phyloP scores from a whole-genome alignment of 2,888 invertebrate genomes.

The Agriopis leucophaearia region DNA sequence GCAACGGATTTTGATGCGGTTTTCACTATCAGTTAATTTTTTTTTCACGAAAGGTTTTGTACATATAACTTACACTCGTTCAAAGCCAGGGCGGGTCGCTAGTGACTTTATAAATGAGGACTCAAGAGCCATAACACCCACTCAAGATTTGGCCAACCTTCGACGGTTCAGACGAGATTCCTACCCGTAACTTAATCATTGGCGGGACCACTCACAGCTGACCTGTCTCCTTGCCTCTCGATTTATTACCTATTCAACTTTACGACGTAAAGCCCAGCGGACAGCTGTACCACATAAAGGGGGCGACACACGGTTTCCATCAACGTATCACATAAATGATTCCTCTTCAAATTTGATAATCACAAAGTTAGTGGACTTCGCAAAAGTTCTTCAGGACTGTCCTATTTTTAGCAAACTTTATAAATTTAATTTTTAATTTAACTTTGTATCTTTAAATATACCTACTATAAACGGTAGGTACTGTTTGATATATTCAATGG shows the following conservation, averaged over 20 bases:
- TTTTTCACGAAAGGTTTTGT: too few relatives aligned
- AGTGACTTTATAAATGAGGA: constrained; percentile 24
- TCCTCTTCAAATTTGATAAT: constrained; percentile 4
- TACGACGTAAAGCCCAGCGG: constrained; percentile 55
- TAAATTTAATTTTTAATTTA: neutral
- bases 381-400: neutral
- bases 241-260: constrained; percentile 66
- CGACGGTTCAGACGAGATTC: constrained; percentile 19
- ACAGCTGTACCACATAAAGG: constrained; percentile 30
- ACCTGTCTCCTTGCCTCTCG: constrained; percentile 46
- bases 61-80: too few relatives aligned
- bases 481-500: neutral
- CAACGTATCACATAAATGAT: constrained; percentile 7
- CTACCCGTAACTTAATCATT: constrained; percentile 31
- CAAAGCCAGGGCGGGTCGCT: too few relatives aligned
- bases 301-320: neutral
- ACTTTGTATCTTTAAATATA: neutral
- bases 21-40: too few relatives aligned
- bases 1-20: too few relatives aligned
- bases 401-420: neutral
- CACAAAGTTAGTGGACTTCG: neutral
- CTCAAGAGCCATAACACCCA: constrained; percentile 24
- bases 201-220: constrained; percentile 28
- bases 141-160: constrained; percentile 30
- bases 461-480: neutral